phyloP scores from a whole-genome alignment of 2,113 vertebrate genomes.

The Pelusios castaneus region DNA sequence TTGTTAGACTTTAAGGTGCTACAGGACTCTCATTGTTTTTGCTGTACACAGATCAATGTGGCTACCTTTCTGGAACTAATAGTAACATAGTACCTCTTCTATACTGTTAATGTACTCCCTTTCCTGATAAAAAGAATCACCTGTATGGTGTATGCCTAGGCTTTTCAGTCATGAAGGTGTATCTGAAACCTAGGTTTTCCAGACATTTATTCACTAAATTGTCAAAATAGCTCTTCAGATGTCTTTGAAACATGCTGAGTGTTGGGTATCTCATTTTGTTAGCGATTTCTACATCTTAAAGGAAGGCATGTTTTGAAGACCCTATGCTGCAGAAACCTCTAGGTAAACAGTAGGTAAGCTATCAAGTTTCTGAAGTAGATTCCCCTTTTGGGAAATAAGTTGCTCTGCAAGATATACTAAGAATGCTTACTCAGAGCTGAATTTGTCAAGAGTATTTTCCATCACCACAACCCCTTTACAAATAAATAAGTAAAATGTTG shows the following conservation, averaged over 20 bases:
- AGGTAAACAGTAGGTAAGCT: background rate
- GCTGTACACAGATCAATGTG: too few species aligned
- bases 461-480: background rate
- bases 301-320: background rate
- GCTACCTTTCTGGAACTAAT: too few species aligned
- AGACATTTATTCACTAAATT: background rate
- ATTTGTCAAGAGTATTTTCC: slow-evolving; percentile 10
- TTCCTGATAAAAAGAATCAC: background rate
- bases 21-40: too few species aligned
- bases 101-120: background rate
- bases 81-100: accelerated
- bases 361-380: background rate
- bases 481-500: background rate
- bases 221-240: background rate
- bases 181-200: background rate
- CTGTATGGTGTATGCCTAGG: accelerated
- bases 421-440: background rate
- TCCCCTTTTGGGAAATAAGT: slow-evolving; percentile 33
- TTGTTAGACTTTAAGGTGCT: too few species aligned
- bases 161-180: background rate
- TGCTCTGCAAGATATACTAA: background rate
- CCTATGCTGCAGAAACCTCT: background rate
- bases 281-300: background rate
- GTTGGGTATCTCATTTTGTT: background rate
- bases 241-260: background rate